A percentile compares a stretch with the other conserved stretches of the same genome.
These are phyloP conservation scores for Clangula hyemalis DNA, from an alignment of 2,797 vertebrate genomes.

Conservation along the genomic window DNA sequence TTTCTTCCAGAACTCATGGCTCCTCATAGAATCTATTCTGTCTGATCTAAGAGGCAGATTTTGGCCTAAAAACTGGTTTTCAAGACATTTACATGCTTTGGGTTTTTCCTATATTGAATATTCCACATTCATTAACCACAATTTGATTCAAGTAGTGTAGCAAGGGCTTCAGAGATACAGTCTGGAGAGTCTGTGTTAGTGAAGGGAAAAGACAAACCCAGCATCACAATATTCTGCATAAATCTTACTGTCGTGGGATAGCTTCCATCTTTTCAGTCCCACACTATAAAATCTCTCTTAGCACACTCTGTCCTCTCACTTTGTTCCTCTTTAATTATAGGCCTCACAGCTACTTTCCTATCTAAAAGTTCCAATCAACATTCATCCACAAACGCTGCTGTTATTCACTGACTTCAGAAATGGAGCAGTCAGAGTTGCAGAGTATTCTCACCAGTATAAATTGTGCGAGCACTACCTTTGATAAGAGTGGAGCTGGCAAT, in stretches of 20 bases:
- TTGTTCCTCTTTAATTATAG: constrained; percentile 35
- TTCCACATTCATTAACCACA: constrained; percentile 66
- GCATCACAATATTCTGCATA: constrained; percentile 17
- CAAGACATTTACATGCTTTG: constrained; percentile 55
- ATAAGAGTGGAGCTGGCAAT: not conserved
- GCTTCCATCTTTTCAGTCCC: constrained; percentile 57
- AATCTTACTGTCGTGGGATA: constrained; percentile 19
- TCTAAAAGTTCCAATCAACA: not conserved
- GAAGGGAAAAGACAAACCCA: constrained; percentile 21
- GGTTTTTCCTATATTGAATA: constrained; percentile 42
- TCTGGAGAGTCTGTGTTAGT: constrained; percentile 2
- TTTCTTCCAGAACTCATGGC: constrained; percentile 73
- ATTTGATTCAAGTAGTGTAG: constrained; percentile 47
- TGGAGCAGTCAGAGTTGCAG: not conserved
- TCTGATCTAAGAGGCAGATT: constrained; percentile 64
- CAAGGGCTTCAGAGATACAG: constrained; percentile 21
- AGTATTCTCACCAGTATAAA: not conserved
- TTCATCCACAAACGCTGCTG: not conserved
- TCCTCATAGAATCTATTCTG: constrained; percentile 64
- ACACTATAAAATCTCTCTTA: constrained; percentile 20
- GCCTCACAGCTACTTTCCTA: not conserved
- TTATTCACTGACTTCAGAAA: constrained; percentile 16
- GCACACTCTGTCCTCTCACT: constrained; percentile 47
- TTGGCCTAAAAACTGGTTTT: constrained; percentile 38
- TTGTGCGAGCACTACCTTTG: not conserved